Conservation (phyloP, 2,888 invertebrate genomes). For the Trichopoda pennipes region DNA sequence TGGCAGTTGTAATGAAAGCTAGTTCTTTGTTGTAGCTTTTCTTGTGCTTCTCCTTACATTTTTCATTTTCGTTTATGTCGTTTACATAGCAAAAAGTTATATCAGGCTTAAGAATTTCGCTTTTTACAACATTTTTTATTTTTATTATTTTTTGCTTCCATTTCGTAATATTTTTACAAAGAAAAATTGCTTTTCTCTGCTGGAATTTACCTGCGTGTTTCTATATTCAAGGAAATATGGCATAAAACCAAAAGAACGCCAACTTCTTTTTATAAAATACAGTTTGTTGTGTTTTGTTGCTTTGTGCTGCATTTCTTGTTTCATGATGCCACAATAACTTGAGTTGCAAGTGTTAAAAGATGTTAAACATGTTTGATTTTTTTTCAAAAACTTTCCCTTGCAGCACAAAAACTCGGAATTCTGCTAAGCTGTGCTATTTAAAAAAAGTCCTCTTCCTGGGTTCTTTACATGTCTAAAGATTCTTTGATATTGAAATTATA, state of each 20-base stretch:
- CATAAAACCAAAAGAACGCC: not conserved
- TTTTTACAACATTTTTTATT: not conserved
- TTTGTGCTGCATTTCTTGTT: not conserved
- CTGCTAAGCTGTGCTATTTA: conserved; percentile 42
- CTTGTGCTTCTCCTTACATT: not conserved
- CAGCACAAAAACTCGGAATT: conserved; percentile 14
- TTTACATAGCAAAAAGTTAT: not conserved
- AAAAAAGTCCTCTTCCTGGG: not conserved
- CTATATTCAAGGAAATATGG: not conserved
- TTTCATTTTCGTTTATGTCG: conserved; percentile 23
- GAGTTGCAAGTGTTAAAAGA: conserved; percentile 39
- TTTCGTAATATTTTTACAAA: conserved; percentile 18
- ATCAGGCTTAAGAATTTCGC: conserved; percentile 2
- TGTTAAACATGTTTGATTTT: conserved; percentile 27
- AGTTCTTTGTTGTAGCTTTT: not conserved
- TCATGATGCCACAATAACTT: conserved; percentile 15
- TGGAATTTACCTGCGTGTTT: conserved; percentile 24
- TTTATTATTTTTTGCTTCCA: not conserved
- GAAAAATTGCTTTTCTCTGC: conserved; percentile 10
- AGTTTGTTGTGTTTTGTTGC: conserved; percentile 2
- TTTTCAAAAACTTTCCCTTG: conserved; percentile 11
- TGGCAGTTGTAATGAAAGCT: not conserved
- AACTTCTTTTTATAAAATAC: conserved; percentile 10
- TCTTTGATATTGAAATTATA: conserved; percentile 63
- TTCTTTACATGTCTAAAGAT: conserved; percentile 8